phyloP scores from a whole-genome alignment of 2,888 invertebrate species.

The Synanthedon formicaeformis region DNA sequence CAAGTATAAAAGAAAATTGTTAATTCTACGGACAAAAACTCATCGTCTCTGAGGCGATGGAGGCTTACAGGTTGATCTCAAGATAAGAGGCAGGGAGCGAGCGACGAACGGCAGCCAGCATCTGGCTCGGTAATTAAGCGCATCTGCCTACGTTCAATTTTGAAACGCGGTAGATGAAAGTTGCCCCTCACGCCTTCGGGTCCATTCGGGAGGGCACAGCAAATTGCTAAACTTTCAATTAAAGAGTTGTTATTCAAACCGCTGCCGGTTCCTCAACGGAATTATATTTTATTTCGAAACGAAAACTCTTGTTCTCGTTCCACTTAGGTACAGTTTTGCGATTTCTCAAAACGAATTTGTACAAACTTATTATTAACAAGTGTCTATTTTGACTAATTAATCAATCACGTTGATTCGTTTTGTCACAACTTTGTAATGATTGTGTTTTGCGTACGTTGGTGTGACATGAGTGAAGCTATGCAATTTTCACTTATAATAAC shows the following conservation, averaged over 20 bases:
- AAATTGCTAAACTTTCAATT: slow-evolving; percentile 72
- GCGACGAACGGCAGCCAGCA: slow-evolving; percentile 37
- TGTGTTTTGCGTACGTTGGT: no score
- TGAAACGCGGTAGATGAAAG: slow-evolving; percentile 63
- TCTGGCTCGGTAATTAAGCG: slow-evolving; percentile 66
- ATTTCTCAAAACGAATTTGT: slow-evolving; percentile 37
- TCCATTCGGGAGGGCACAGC: slow-evolving; percentile 66
- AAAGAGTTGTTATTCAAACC: slow-evolving; percentile 71
- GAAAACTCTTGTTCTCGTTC: slow-evolving; percentile 48
- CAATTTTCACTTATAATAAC: no score
- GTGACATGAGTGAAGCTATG: no score
- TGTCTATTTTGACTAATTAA: slow-evolving; percentile 31
- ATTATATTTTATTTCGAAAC: slow-evolving; percentile 64
- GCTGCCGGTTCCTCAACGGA: slow-evolving; percentile 49
- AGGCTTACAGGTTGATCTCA: slow-evolving; percentile 52
- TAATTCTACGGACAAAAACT: neutral
- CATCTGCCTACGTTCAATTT: slow-evolving; percentile 71
- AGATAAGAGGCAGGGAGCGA: slow-evolving; percentile 39
- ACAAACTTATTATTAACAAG: slow-evolving; percentile 41
- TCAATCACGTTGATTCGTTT: slow-evolving; percentile 4
- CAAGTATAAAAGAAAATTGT: no score
- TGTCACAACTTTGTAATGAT: no score
- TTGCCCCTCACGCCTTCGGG: slow-evolving; percentile 56
- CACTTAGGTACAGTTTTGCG: slow-evolving; percentile 42
- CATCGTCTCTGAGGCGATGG: slow-evolving; percentile 34